Conservation (phyloP, 1,140 invertebrate genomes). For the Sinonovacula constricta region DNA sequence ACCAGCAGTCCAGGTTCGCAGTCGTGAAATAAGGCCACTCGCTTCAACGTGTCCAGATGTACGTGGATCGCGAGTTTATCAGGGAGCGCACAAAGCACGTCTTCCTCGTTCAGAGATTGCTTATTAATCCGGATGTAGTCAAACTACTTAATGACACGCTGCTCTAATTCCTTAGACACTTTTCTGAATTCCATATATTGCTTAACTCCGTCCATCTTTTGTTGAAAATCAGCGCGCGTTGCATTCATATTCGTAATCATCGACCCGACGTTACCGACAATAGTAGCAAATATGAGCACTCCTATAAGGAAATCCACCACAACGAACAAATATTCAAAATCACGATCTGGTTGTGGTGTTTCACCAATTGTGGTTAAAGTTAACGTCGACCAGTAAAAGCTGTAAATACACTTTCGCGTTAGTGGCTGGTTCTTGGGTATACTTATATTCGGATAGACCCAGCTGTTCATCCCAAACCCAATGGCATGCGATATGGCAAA, state of each 20-base stretch:
- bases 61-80: constrained; percentile 97
- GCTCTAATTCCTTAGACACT: constrained; percentile 92
- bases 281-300: constrained; percentile 77
- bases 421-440: constrained; percentile 63
- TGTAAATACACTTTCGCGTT: constrained; percentile 83
- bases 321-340: constrained; percentile 72
- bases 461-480: constrained; percentile 92
- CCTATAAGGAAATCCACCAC: constrained; percentile 75
- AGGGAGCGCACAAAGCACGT: constrained; percentile 83
- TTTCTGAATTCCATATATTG: constrained; percentile 95
- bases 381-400: constrained; percentile 98
- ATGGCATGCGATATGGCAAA: constrained; percentile 84
- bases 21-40: constrained; percentile 91
- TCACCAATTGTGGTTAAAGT: constrained; percentile 95
- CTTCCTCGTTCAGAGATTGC: constrained; percentile 91
- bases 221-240: constrained; percentile 94
- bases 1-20: constrained; percentile 95
- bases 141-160: constrained; percentile 96
- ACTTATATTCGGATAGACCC: constrained; percentile 83
- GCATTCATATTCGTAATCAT: constrained; percentile 99
- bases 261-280: constrained; percentile 83
- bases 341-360: constrained; percentile 67
- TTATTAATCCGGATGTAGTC: constrained; percentile 95
- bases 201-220: constrained; percentile 96
- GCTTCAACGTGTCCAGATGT: constrained; percentile 93